A percentile compares a stretch with the other conserved stretches of the same genome.
phyloP scores from a whole-genome alignment of 2,888 invertebrate species.

The Andrena marginata region DNA sequence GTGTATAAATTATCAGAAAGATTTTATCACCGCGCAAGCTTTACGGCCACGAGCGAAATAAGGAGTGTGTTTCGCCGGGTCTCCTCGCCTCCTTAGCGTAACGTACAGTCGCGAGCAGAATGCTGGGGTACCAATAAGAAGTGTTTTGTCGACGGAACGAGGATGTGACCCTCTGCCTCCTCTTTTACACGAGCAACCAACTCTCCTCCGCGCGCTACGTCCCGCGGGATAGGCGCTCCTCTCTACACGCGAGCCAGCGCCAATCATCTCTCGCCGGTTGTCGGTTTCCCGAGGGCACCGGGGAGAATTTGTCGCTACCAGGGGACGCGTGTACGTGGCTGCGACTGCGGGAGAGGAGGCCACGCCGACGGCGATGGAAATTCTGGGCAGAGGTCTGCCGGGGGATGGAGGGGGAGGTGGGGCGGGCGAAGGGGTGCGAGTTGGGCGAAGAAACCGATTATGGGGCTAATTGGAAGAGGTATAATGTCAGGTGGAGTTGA shows the following conservation, averaged over 20 bases:
- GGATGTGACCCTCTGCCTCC: not conserved
- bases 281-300: slow-evolving; percentile 39
- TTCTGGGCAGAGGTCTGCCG: too few species aligned
- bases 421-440: too few species aligned
- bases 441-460: too few species aligned
- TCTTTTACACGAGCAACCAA: slow-evolving; percentile 3
- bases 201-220: not conserved
- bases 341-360: too few species aligned
- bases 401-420: too few species aligned
- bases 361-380: too few species aligned
- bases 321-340: slow-evolving; percentile 26
- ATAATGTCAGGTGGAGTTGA: too few species aligned
- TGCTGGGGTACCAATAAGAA: slow-evolving; percentile 56
- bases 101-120: slow-evolving; percentile 54
- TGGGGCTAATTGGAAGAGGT: too few species aligned
- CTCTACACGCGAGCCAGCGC: slow-evolving; percentile 33
- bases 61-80: slow-evolving; percentile 62
- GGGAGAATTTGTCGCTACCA: slow-evolving; percentile 47
- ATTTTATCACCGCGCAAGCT: slow-evolving; percentile 64
- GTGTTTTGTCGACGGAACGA: slow-evolving; percentile 46
- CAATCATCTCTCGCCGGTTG: slow-evolving; percentile 50
- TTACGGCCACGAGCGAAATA: slow-evolving; percentile 51
- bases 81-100: slow-evolving; percentile 57
- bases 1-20: slow-evolving; percentile 70
- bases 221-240: slow-evolving; percentile 30